Evolutionary conservation across 2,888 invertebrate genomes (phyloP).

Genomic region (Watsonalla binaria): DNA sequence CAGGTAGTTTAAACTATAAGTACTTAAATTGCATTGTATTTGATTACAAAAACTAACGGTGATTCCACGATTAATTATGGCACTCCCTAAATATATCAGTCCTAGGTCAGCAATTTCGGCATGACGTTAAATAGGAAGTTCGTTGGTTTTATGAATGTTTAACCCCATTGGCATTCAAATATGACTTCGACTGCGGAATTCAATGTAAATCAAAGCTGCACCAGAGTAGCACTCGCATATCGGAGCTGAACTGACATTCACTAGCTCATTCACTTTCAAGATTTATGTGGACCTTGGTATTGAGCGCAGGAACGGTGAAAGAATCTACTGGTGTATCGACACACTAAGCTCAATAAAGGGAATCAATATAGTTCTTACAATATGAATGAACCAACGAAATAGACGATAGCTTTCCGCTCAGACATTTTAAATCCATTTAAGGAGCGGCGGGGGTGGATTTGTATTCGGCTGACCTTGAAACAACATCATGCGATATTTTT

Average conservation of each 20-base stretch:
- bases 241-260: constrained; percentile 19
- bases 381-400: constrained; percentile 1
- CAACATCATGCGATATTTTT: constrained; percentile 76
- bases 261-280: constrained; percentile 11
- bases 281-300: constrained; percentile 22
- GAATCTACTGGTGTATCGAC: not conserved
- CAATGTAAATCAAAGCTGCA: constrained; percentile 1
- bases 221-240: constrained; percentile 4
- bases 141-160: no score
- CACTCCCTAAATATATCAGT: no score
- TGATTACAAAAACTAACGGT: no score
- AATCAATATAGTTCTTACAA: not conserved
- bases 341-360: not conserved
- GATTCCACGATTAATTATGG: no score
- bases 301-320: not conserved
- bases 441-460: constrained; percentile 50
- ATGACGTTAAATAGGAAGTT: no score
- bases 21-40: no score
- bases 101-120: no score
- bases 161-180: no score
- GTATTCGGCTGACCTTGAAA: constrained; percentile 47
- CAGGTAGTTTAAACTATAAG: no score
- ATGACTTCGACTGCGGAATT: no score
- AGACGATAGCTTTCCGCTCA: constrained; percentile 30
- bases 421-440: constrained; percentile 50